Percentiles rank a stretch among this genome's conserved stretches.
Evolutionary conservation across 1,140 invertebrate species (phyloP).

Genomic region (Drosophila auraria): DNA sequence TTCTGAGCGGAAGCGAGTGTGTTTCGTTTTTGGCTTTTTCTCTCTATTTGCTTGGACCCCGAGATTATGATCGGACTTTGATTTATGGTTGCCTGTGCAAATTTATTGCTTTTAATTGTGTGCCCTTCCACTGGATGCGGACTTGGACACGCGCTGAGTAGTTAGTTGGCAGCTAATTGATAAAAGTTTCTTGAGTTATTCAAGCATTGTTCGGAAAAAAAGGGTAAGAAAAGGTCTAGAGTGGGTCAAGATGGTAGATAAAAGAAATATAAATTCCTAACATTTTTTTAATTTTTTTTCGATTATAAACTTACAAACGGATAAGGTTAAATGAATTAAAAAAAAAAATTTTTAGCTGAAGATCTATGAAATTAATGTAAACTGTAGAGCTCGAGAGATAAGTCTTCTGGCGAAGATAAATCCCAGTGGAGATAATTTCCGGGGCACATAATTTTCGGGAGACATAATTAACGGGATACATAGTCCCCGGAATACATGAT

Average conservation of each 20-base stretch:
- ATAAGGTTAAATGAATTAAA: too few relatives aligned
- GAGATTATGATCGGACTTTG: slow-evolving; percentile 80
- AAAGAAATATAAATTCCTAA: background rate
- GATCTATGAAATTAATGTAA: too few relatives aligned
- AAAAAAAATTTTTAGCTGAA: too few relatives aligned
- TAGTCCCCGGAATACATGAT: too few relatives aligned
- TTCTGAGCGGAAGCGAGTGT: slow-evolving; percentile 31
- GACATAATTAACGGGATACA: too few relatives aligned
- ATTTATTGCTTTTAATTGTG: slow-evolving; percentile 80
- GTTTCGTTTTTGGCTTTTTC: slow-evolving; percentile 51
- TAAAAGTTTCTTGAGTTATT: slow-evolving; percentile 36
- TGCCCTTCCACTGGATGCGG: slow-evolving; percentile 9
- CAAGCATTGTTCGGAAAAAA: background rate
- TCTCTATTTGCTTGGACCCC: slow-evolving; percentile 25
- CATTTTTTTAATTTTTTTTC: background rate
- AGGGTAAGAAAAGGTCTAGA: background rate
- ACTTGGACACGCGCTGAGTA: slow-evolving; percentile 25
- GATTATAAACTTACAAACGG: background rate
- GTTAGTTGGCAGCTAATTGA: slow-evolving; percentile 49
- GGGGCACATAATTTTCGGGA: too few relatives aligned
- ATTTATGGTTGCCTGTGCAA: slow-evolving; percentile 70
- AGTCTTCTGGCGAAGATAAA: too few relatives aligned
- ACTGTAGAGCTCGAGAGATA: too few relatives aligned
- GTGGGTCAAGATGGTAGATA: background rate
- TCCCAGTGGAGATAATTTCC: background rate